Conservation (phyloP, 1,140 invertebrate species). For the Bombus soroeensis region DNA sequence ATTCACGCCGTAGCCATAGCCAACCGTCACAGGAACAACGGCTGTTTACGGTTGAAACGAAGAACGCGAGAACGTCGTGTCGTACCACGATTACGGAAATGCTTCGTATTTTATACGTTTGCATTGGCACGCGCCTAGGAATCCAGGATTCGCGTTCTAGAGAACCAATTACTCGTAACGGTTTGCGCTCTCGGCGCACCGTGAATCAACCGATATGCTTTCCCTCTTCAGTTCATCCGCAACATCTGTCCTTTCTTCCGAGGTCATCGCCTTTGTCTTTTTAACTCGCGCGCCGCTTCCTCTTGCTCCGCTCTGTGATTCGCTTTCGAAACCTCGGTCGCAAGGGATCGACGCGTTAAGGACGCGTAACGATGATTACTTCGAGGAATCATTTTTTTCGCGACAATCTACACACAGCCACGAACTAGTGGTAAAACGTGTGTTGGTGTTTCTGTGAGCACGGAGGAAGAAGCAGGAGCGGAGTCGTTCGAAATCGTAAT, state of each 20-base stretch:
- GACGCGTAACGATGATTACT: conserved; percentile 67
- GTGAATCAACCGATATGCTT: conserved; percentile 13
- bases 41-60: conserved; percentile 28
- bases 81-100: conserved; percentile 60
- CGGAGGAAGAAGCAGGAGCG: background rate
- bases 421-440: background rate
- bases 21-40: conserved; percentile 53
- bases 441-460: background rate
- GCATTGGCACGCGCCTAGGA: conserved; percentile 59
- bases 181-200: conserved; percentile 14
- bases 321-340: background rate
- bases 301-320: conserved; percentile 8
- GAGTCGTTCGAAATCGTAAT: conserved; percentile 54
- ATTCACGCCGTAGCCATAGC: conserved; percentile 48
- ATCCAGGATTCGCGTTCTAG: conserved; percentile 64
- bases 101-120: conserved; percentile 60
- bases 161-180: conserved; percentile 68
- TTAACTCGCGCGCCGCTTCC: background rate
- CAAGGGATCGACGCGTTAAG: conserved; percentile 42
- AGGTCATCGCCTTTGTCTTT: background rate
- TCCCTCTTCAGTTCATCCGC: background rate
- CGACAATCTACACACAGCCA: background rate
- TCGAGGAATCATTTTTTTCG: conserved; percentile 53
- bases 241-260: background rate
- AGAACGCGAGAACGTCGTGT: conserved; percentile 47